A percentile compares a stretch with the other conserved stretches of the same genome.
phyloP scores from a whole-genome alignment of 2,888 invertebrate species.

The Steinernema carpocapsae region DNA sequence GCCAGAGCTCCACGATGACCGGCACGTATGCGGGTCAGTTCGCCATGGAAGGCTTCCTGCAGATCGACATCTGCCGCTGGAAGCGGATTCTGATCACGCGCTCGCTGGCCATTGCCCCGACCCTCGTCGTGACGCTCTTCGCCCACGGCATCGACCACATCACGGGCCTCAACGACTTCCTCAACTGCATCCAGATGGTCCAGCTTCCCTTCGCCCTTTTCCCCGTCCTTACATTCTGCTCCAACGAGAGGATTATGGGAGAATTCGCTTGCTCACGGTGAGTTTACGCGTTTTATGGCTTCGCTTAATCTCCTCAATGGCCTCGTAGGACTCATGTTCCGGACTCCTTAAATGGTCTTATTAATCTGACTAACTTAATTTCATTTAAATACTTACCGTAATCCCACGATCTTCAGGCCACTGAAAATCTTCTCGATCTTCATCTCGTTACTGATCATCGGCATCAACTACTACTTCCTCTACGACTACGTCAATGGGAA shows the following conservation, averaged over 20 bases:
- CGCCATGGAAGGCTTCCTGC: conserved; percentile 79
- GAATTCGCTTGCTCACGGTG: conserved; percentile 82
- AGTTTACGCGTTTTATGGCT: conserved; percentile 61
- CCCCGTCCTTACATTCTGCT: conserved; percentile 84
- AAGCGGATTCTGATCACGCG: conserved; percentile 83
- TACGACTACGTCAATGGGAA: conserved; percentile 73
- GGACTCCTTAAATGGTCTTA: background rate
- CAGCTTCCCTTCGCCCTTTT: conserved; percentile 85
- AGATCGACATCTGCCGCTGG: conserved; percentile 84
- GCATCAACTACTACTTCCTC: conserved; percentile 82
- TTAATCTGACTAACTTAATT: background rate
- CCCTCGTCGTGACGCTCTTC: conserved; percentile 70
- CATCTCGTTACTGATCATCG: conserved; percentile 75
- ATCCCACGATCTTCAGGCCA: conserved; percentile 67
- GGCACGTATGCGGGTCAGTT: conserved; percentile 72
- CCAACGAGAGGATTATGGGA: conserved; percentile 80
- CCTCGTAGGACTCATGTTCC: background rate
- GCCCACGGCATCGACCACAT: conserved; percentile 61
- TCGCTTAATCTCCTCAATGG: background rate
- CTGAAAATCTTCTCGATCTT: conserved; percentile 52
- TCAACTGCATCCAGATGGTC: conserved; percentile 85
- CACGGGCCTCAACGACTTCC: conserved; percentile 79
- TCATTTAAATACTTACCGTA: background rate
- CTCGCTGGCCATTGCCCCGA: conserved; percentile 79
- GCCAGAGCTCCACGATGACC: conserved; percentile 73